Evolutionary conservation across 2,113 vertebrate species (phyloP).

Genomic region (Lutjanus erythropterus): DNA sequence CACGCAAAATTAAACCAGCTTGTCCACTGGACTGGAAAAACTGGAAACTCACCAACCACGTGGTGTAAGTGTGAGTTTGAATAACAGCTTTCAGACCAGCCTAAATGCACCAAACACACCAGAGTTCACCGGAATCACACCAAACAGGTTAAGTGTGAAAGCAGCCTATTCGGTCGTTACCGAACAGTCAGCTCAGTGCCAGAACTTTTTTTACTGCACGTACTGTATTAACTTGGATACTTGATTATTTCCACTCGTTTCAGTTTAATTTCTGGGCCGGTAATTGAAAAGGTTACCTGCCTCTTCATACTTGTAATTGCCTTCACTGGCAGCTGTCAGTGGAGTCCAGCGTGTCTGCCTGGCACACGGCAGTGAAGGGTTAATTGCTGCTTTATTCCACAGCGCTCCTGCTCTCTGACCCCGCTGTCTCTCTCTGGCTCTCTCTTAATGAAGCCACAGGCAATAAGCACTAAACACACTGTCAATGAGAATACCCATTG

Average conservation of each 20-base stretch:
- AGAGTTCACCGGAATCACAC: too few species aligned
- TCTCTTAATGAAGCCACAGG: slow-evolving; percentile 47
- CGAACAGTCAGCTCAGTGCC: too few species aligned
- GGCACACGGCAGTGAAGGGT: not conserved
- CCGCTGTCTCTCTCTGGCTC: not conserved
- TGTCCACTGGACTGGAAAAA: too few species aligned
- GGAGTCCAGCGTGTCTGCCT: not conserved
- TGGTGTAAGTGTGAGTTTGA: too few species aligned
- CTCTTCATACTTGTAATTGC: not conserved
- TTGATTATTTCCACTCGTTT: not conserved
- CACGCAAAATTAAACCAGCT: too few species aligned
- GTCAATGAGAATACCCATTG: slow-evolving; percentile 25
- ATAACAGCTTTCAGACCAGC: too few species aligned
- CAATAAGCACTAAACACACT: slow-evolving; percentile 32
- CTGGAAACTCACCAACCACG: too few species aligned
- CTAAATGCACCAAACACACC: too few species aligned
- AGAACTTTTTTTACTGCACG: too few species aligned
- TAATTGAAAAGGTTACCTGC: not conserved
- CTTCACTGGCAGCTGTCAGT: not conserved
- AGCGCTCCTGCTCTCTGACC: slow-evolving; percentile 11
- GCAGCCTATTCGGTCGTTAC: too few species aligned
- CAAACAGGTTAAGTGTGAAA: too few species aligned
- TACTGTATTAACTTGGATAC: not conserved
- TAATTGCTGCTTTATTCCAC: slow-evolving; percentile 9
- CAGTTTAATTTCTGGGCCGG: not conserved